Evolutionary conservation across 30 jellyfish, hydroid and myxozoan genomes (phyloP).

Genomic region (Phacellophora camtschatica): DNA sequence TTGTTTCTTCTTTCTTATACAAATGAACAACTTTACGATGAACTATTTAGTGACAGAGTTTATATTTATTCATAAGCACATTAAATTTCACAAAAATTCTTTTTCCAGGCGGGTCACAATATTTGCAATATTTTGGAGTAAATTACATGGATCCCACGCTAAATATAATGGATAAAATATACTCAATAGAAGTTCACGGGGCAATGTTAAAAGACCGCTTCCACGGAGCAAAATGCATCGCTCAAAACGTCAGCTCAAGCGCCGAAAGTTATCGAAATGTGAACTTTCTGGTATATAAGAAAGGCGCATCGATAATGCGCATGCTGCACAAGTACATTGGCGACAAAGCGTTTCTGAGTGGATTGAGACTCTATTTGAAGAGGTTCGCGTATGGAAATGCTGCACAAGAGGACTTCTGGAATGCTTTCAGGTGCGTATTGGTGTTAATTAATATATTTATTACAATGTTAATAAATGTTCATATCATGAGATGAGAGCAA

Average conservation of each 20-base stretch:
- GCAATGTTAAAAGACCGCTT: slow-evolving; percentile 72
- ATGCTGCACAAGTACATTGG: slow-evolving; percentile 81
- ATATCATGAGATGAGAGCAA: too few relatives aligned
- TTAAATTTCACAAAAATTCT: not conserved
- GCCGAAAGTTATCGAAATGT: slow-evolving; percentile 58
- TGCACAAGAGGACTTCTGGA: slow-evolving; percentile 84
- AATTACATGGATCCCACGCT: slow-evolving; percentile 59
- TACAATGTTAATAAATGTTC: too few relatives aligned
- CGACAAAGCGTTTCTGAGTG: slow-evolving; percentile 64
- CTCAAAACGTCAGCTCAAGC: slow-evolving; percentile 43
- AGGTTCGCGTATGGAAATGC: slow-evolving; percentile 81
- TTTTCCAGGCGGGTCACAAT: slow-evolving; percentile 80
- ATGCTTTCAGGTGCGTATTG: slow-evolving; percentile 79
- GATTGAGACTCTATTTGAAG: slow-evolving; percentile 69
- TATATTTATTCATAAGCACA: too few relatives aligned
- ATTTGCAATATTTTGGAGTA: slow-evolving; percentile 76
- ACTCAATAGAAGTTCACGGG: slow-evolving; percentile 44
- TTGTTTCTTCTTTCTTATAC: too few relatives aligned
- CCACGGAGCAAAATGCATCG: slow-evolving; percentile 61
- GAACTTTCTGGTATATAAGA: slow-evolving; percentile 66
- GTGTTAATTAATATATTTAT: too few relatives aligned
- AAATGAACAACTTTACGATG: too few relatives aligned
- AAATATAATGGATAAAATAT: slow-evolving; percentile 66
- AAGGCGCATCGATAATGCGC: slow-evolving; percentile 86
- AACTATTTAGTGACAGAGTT: too few relatives aligned